Base-by-base conservation (phyloP, 1,140 invertebrate species). In the Adelges cooleyi region DNA sequence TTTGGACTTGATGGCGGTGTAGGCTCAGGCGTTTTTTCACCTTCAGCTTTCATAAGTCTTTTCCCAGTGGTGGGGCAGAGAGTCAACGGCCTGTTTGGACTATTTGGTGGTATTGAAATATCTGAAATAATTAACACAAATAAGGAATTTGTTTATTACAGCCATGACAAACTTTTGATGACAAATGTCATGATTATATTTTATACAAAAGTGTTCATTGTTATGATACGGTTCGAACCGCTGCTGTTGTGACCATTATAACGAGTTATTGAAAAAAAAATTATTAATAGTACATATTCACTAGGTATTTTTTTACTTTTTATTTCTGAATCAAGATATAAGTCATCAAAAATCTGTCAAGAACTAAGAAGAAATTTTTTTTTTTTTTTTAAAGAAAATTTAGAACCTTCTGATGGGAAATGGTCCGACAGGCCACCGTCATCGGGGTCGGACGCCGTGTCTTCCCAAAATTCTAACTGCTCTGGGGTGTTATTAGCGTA, bases 21-120 rank as follows among this genome's bases (percentile, higher is more conserved):
- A 25, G 71, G 71, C 6, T 70, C 68, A 5, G 71, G 71, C 11
- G 71, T 71, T 46, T 68, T 71, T 72, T 86, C 83, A 10, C 82
- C 83, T 73, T 84, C 83, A 0, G 82, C 82, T 65, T 78, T 70
- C 18, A 82, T 83, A n/a, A 86, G 78, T 17, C 86, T 79, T 66
- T 81, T 78, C 11, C 86, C 85, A 1, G 84, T 84, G 2, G 79
- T 69, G 9, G 86, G 85, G 71, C 84, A 85, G 42, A 88, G 74
- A 9, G 82, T 82, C 40, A 86, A 81, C 40, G 83, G 80, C 27
- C 82, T 75, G 4, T 82, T 80, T 27, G 84, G 84, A 72, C 81
- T 84, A 2, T 83, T 79, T 1, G 84, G 80, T 68, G 80, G 79
- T 25, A 83, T 75, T 4, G 80, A 25, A 42, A 66, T 38, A 15